A percentile compares a stretch with the other conserved stretches of the same genome.
Evolutionary conservation across 2,797 vertebrate species (phyloP).

Genomic region (Protosalanx chinensis): DNA sequence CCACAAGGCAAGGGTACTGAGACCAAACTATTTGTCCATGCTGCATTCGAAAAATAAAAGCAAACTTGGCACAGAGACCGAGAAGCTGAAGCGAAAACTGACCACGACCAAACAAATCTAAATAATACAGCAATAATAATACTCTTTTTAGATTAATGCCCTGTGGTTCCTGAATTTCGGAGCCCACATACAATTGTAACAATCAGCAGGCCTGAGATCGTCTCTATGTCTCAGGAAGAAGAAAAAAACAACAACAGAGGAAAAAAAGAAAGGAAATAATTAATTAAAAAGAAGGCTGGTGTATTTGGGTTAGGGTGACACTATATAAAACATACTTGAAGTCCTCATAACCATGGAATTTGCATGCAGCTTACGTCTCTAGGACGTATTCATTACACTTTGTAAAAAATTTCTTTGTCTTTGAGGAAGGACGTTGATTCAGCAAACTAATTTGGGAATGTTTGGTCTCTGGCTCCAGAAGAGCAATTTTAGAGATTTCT

Average conservation of each 20-base stretch:
- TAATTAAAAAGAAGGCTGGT: conserved; percentile 1
- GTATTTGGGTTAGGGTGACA: not conserved
- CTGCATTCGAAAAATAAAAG: conserved; percentile 58
- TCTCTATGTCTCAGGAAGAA: not conserved
- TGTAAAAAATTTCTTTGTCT: not conserved
- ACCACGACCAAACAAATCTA: conserved; percentile 23
- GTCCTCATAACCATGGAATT: not conserved
- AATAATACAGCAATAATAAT: conserved; percentile 27
- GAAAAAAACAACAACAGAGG: not conserved
- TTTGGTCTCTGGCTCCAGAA: not conserved
- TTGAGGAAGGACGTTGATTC: conserved; percentile 1
- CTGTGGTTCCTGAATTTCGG: conserved; percentile 11
- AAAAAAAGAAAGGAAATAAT: not conserved
- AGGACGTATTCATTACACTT: not conserved
- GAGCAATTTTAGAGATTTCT: not conserved
- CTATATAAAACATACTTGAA: no score
- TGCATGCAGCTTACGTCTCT: not conserved
- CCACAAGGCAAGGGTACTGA: conserved; percentile 20
- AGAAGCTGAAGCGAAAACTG: conserved; percentile 22
- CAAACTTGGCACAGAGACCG: conserved; percentile 24
- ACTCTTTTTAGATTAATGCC: conserved; percentile 26
- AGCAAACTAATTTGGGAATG: not conserved
- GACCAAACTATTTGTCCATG: conserved; percentile 49
- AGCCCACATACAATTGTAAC: conserved; percentile 23
- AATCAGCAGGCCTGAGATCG: not conserved